Evolutionary conservation across 1,140 invertebrate genomes (phyloP), one percentile per base, ranked within the genome.

Genomic region (Geopemphigus sp.): DNA sequence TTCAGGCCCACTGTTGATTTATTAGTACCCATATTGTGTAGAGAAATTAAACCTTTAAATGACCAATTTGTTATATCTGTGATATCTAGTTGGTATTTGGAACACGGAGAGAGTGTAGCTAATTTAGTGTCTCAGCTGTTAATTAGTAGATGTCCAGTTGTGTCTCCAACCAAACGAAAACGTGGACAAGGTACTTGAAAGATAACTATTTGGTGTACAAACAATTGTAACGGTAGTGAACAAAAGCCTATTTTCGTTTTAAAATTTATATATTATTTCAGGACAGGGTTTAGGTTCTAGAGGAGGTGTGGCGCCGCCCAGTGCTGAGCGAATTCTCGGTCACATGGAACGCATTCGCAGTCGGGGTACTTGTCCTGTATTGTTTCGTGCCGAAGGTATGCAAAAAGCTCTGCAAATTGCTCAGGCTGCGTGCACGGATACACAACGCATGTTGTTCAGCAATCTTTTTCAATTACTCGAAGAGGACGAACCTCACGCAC

Each of bases 391-490:
- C 85, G 95, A 97, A 85, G 90, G 89, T 73, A 93, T 98, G 89
- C 95, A 97, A 85, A 91, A 92, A 85, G 94, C 95, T 24, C 86
- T 98, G 74, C 91, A 93, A 82, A 89, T 91, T 80, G 92, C 92
- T 12, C 92, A 93, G 84, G 89, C 89, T 32, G 90, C 92, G 80
- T 92, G 94, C 84, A 95, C 89, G 85, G 90, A 90, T 82, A 87
- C 89, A 80, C 89, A 93, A 83, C 92, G 95, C 88, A 94, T 93
- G 86, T 94, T 93, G 87, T 98, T 94, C 85, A 92, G 92, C 85
- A 94, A 97, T 84, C 87, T 98, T 80, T 94, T 98, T 86, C 92
- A 94, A 0, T 88, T 98, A 82, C 93, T 94, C 11, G 95, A 96
- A 85, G 91, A 95, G 82, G 94, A 94, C 81, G 95, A 96, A 84